Evolutionary conservation across 1,140 invertebrate species (phyloP).

Genomic region (Eciton burchellii): DNA sequence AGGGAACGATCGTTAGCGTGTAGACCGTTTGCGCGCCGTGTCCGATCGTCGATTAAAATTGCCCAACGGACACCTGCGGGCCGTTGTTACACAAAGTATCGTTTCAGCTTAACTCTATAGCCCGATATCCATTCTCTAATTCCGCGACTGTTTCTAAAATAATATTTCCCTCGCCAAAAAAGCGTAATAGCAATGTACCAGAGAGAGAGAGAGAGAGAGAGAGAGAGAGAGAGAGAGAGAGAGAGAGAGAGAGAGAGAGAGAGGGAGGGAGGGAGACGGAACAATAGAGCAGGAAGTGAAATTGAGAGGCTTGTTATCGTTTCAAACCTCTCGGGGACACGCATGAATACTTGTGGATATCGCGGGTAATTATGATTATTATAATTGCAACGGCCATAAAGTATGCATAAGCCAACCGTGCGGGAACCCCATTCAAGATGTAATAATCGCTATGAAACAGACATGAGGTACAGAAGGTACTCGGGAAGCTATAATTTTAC

Average conservation of each 20-base stretch:
- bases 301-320: too few species aligned
- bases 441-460: too few species aligned
- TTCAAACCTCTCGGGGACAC: too few species aligned
- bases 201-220: too few species aligned
- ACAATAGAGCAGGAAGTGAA: too few species aligned
- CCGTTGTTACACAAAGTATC: not conserved
- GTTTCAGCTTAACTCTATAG: conserved; percentile 2
- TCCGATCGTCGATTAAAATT: conserved; percentile 34
- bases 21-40: conserved; percentile 23
- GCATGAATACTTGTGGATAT: not conserved
- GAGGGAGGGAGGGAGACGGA: too few species aligned
- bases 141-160: not conserved
- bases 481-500: conserved; percentile 8
- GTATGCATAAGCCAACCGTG: not conserved
- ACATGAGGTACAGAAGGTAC: too few species aligned
- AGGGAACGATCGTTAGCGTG: conserved; percentile 30
- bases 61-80: conserved; percentile 1
- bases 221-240: too few species aligned
- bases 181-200: not conserved
- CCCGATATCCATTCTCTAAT: not conserved
- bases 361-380: not conserved
- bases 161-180: not conserved
- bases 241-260: too few species aligned
- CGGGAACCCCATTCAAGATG: too few species aligned
- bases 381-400: not conserved